Base-by-base conservation (phyloP, 2,797 vertebrate species). In the Liasis olivaceus region DNA sequence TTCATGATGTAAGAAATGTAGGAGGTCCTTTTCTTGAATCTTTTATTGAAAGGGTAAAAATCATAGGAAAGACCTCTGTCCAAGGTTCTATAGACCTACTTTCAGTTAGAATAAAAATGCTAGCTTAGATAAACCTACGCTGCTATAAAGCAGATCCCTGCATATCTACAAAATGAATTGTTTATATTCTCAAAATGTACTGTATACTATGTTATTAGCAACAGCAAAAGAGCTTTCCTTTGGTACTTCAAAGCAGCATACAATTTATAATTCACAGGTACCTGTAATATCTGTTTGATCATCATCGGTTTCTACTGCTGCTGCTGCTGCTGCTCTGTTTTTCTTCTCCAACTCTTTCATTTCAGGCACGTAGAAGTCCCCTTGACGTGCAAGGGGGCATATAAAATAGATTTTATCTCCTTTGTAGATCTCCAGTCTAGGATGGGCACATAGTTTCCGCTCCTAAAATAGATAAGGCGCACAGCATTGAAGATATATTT, bases 361-460 rank as follows among this genome's bases (percentile, higher is more conserved):
- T 97, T 99, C 99, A 4, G 99, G 99, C 92, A 99, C 98, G 0
- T 99, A 99, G 97, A 99, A 99, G 95, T 99, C 98, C 62, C 98
- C 98, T 96, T 99, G 99, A 5, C 98, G 98, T 31, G 99, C 98
- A 91, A 99, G 97, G 0, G 98, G 99, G 86, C 97, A 98, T 97
- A 99, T 97, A 62, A 98, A 99, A 94, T 98, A 98, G 97, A 99
- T 99, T 95, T 97, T 95, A 90, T 98, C 98, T 14, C 97, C 98
- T 93, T 97, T 98, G 97, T 99, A 99, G 98, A 99, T 98, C 98
- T 99, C 99, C 0, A 99, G 97, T 93, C 98, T 98, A 1, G 99
- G 98, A 95, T 99, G 98, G 72, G 98, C 99, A 51, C 98, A 99
- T 20, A 99, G 98, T 95, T 98, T 98, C 94, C 98, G 98, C 91